Base-by-base conservation (phyloP, 2,113 vertebrate species). In the Plectropomus leopardus region DNA sequence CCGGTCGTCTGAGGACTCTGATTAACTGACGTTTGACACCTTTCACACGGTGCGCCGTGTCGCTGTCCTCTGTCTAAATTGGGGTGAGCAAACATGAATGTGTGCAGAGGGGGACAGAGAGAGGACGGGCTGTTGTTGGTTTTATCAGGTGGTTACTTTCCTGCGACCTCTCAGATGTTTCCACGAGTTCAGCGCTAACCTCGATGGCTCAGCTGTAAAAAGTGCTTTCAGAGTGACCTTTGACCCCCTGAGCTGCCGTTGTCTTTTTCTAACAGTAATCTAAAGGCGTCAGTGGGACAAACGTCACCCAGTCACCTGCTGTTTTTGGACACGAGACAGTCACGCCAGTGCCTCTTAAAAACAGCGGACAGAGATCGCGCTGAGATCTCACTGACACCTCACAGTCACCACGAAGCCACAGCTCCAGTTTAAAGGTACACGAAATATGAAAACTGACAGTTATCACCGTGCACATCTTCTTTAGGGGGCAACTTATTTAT, bases 101-200 rank as follows among this genome's bases (percentile, higher is more conserved):
- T 1, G 65, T 36, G 1, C n/a, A 47, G 30, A 10, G 5, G 19
- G 34, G 7, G 16, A 45, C 24, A 15, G 66, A 47, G 14, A 28
- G 10, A 40, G 36, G 36, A 36, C 11, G 23, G 47, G 28, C n/a
- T 34, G 24, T 60, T 65, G 24, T 44, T 60, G 50, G 23, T 47
- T 66, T 79, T 47, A 47, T 67, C 34, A 24, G 19, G 40, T 34
- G 70, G 24, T 26, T 57, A n/a, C 50, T 54, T 66, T 73, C 72
- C 75, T 77, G 58, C 30, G 58, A 64, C 47, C 50, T 24, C 34
- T 53, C 50, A 4, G 44, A 65, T 53, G 60, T 82, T 76, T 68
- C 54, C 30, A 30, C n/a, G 4, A 40, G n/a, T 32, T 2, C 15
- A 40, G 14, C n/a, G 17, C 58, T 9, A 44, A 78, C 50, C 47